Evolutionary conservation across 1,140 invertebrate species (phyloP), one percentile per base, ranked within the genome.

Genomic region (Teleopsis dalmanni): DNA sequence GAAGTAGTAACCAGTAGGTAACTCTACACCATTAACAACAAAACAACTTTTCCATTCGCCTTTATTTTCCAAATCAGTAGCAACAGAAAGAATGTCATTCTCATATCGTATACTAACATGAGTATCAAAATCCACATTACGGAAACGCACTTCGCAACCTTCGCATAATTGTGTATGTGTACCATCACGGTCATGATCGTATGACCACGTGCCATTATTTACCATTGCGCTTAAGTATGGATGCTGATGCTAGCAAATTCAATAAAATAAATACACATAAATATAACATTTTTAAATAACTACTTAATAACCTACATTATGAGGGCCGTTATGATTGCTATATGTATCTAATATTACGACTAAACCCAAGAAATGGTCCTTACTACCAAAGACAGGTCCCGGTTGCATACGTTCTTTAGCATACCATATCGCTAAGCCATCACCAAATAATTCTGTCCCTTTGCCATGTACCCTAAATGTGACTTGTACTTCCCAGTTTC

Each of bases 151-250:
- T 73, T 92, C 89, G 73, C 91, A 95, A 11, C 95, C 95, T 26
- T 89, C 86, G n/a, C n/a, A n/a, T 7, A 99, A 64, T 71, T 97
- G 90, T 1, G 95, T 98, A 73, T 98, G 94, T 3, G 95, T 98
- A 33, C 97, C 97, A 78, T 99, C 97, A 25, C 87, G 73, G 71
- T 99, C 96, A 72, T 99, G 95, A 74, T 99, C 96, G 73, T 99
- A 99, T 65, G 88, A 84, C 42, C 95, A 72, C 14, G 85, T 81
- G 19, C 95, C 96, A 76, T 99, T 98, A 65, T 96, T 98, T 0
- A 99, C 78, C 95, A 98, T 99, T 1, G 92, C 94, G 48, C 94
- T 98, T 52, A 99, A 85, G 71, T 95, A 99, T 0, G 96, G 97
- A 80, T 99, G 95, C 65, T 91, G 85, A 73, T 98, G 95, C 90